Conservation (phyloP, 2,888 invertebrate genomes). For the Oscheius sp. region DNA sequence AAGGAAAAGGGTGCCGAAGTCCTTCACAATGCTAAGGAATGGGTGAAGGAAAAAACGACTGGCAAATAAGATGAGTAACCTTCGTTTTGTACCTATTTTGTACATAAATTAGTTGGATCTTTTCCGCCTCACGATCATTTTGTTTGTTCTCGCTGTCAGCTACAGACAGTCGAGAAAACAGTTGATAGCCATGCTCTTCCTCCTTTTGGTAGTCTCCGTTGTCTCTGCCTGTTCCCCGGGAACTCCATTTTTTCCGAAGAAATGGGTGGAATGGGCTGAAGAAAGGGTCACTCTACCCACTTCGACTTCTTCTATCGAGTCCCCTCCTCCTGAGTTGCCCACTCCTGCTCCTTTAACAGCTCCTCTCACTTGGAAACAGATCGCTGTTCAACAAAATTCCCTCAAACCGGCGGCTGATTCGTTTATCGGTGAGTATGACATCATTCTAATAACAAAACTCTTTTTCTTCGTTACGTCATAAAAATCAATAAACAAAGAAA, state of each 20-base stretch:
- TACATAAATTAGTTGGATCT: neutral
- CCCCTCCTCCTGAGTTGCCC: neutral
- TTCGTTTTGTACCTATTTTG: neutral
- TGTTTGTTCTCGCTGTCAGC: neutral
- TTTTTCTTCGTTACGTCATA: too few species aligned
- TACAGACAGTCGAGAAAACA: neutral
- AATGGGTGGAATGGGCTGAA: neutral
- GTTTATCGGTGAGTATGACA: neutral
- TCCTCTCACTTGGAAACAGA: slow-evolving; percentile 14
- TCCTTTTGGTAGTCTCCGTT: neutral
- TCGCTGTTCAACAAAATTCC: neutral
- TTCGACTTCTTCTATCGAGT: neutral
- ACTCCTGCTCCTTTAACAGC: neutral
- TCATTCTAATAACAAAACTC: neutral
- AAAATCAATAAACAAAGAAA: too few species aligned
- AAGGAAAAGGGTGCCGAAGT: slow-evolving; percentile 6
- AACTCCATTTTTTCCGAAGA: slow-evolving; percentile 2
- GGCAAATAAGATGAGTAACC: neutral
- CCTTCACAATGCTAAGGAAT: slow-evolving; percentile 13
- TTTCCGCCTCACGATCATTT: slow-evolving; percentile 8
- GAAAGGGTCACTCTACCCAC: neutral
- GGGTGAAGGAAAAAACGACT: slow-evolving; percentile 2
- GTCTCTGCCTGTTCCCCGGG: slow-evolving; percentile 4
- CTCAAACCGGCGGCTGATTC: neutral
- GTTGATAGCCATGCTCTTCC: slow-evolving; percentile 1